Evolutionary conservation across 1,140 invertebrate species (phyloP), one percentile per base, ranked within the genome.

Genomic region (Maniola jurtina): DNA sequence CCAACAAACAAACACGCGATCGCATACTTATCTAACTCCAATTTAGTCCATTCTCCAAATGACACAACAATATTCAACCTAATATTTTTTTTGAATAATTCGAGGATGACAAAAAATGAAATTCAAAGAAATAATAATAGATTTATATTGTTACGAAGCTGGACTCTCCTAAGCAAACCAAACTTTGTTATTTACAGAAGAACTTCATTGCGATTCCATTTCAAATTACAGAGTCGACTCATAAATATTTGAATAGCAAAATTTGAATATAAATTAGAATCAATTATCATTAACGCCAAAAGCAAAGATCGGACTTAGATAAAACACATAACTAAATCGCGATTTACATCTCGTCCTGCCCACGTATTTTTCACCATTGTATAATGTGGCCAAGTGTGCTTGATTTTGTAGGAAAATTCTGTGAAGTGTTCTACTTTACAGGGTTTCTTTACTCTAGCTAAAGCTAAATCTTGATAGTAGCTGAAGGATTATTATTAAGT

Each of bases 301-400:
- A 77, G 73, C 71, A 55, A 60, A 73, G 77, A 81, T 77, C 63
- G 70, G 59, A 73, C 71, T 70, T 72, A 64, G 78, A 85, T 85
- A 83, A 81, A 76, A 74, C 61, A 76, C 74, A 75, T 78, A 80
- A 81, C 74, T 80, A 78, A 83, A 80, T 84, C 73, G 68, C 76
- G 77, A 75, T 74, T 75, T 70, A 75, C 78, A 78, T 73, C 73
- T 70, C 71, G 71, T 72, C 67, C 79, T 80, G 76, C 84, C 84
- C 77, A 82, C 79, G 81, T 81, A 86, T 86, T 88, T 85, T 84
- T 85, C 83, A 78, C 72, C 64, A 76, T 76, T 72, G 64, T 64
- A 47, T 71, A 55, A 68, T 76, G 80, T 40, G 9, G 16, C 55
- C 35, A 57, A 55, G 25, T 34, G 8, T 33, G 5, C 25, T 9